Evolutionary conservation across 2,888 invertebrate species (phyloP), one percentile per base, ranked within the genome.

Genomic region (Helicoverpa assulta): DNA sequence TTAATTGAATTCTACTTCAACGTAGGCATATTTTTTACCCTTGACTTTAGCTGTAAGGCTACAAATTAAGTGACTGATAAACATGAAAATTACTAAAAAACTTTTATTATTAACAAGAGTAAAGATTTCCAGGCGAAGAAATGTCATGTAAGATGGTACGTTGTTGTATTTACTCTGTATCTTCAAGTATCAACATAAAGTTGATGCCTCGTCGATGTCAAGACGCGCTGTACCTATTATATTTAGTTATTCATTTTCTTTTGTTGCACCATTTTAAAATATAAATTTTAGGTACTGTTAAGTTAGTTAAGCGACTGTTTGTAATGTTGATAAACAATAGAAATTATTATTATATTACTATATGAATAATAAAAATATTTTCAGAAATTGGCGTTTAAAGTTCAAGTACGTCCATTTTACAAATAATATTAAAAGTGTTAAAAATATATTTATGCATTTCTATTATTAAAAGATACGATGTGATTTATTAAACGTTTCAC

Each of bases 381-480:
- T 93, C 92, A 89, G 84, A 86, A 80, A 84, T 89, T 88, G 90
- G 88, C 88, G 87, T 90, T 90, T 85, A 88, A 87, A 88, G 87
- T 81, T 88, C 81, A 81, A 86, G 87, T 90, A 93, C 94, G 95
- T 95, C 95, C 95, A 94, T 90, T 93, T 91, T 92, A 92, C 89
- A 91, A 89, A 83, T 85, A 85, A 85, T 86, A 40, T 88, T 87
- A 85, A 86, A 88, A 81, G 78, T 85, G 82, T 86, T 88, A 80
- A 83, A 83, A 81, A 75, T 85, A 75, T 84, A 84, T 89, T 88
- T 90, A 85, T 91, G 94, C 93, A 93, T 94, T 94, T 93, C 88
- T 91, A 89, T 76, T 87, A 85, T 83, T 40, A 47, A 47, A 85
- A 65, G 64, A 71, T 71, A 89, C 88, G 57, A 89, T 89, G 89